Percentiles rank a stretch among this genome's conserved stretches.
Evolutionary conservation across 2,888 invertebrate genomes (phyloP).

Genomic region (Tholera decimalis): DNA sequence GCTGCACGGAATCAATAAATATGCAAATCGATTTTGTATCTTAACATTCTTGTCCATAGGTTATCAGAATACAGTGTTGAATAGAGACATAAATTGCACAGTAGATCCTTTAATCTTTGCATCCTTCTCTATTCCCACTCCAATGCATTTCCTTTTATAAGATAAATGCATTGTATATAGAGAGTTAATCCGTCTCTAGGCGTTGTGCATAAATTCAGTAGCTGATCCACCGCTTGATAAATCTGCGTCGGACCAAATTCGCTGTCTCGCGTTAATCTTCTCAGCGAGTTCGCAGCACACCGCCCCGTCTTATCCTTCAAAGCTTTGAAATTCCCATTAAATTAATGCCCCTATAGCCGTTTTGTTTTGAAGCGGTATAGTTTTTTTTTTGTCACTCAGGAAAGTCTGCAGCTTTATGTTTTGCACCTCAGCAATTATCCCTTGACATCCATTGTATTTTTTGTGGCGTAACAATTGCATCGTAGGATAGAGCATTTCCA

Average conservation of each 20-base stretch:
- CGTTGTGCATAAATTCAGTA: slow-evolving; percentile 65
- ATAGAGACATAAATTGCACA: slow-evolving; percentile 35
- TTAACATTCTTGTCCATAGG: slow-evolving; percentile 6
- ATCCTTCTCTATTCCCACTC: slow-evolving; percentile 26
- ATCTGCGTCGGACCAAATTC: slow-evolving; percentile 64
- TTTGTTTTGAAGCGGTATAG: slow-evolving; percentile 16
- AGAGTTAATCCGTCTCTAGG: slow-evolving; percentile 36
- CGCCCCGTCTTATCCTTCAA: slow-evolving; percentile 59
- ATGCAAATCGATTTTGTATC: slow-evolving; percentile 3
- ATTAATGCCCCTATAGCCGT: slow-evolving; percentile 28
- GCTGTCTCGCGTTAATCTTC: slow-evolving; percentile 68
- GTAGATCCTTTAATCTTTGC: slow-evolving; percentile 32
- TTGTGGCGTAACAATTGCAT: slow-evolving; percentile 32
- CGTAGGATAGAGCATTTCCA: slow-evolving; percentile 44
- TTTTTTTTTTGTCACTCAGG: slow-evolving; percentile 16
- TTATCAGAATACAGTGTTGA: slow-evolving; percentile 15
- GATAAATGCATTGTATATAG: slow-evolving; percentile 34
- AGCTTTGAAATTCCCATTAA: slow-evolving; percentile 58
- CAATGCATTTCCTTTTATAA: slow-evolving; percentile 49
- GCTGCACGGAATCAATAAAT: slow-evolving; percentile 9
- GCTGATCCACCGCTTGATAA: slow-evolving; percentile 67
- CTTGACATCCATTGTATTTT: slow-evolving; percentile 51
- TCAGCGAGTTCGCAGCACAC: slow-evolving; percentile 67
- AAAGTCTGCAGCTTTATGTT: slow-evolving; percentile 8
- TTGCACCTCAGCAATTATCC: slow-evolving; percentile 21